These are phyloP conservation scores for Oppia nitens DNA, from an alignment of 1,140 invertebrate genomes.

Conservation along the genomic window DNA sequence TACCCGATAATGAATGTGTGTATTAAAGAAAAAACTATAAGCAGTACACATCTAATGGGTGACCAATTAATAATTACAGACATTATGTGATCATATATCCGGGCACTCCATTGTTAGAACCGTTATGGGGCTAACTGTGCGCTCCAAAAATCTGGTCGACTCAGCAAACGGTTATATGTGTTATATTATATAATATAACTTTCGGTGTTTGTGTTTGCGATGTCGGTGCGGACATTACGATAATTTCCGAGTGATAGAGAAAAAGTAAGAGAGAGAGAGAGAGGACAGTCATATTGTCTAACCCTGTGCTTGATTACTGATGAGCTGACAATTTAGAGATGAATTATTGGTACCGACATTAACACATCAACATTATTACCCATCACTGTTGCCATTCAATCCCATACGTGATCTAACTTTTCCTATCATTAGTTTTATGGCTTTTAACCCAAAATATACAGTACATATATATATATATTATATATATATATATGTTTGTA, in stretches of 20 bases:
- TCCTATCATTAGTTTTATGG: too few relatives aligned
- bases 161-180: not conserved
- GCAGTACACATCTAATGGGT: too few relatives aligned
- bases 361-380: not conserved
- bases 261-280: too few relatives aligned
- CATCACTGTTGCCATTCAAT: not conserved
- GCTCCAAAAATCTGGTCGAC: not conserved
- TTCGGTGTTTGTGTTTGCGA: not conserved
- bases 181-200: too few relatives aligned
- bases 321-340: not conserved
- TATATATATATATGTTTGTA: too few relatives aligned
- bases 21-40: too few relatives aligned
- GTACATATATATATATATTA: too few relatives aligned
- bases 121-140: too few relatives aligned
- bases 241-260: not conserved
- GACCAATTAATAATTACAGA: not conserved
- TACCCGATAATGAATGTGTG: too few relatives aligned
- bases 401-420: not conserved
- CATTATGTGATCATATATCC: not conserved
- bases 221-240: not conserved
- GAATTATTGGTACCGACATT: too few relatives aligned
- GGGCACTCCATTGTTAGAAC: not conserved
- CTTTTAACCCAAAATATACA: too few relatives aligned
- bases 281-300: not conserved
- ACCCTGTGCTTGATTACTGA: not conserved